Evolutionary conservation across 2,113 vertebrate genomes (phyloP).

Genomic region (Setophaga petechia): DNA sequence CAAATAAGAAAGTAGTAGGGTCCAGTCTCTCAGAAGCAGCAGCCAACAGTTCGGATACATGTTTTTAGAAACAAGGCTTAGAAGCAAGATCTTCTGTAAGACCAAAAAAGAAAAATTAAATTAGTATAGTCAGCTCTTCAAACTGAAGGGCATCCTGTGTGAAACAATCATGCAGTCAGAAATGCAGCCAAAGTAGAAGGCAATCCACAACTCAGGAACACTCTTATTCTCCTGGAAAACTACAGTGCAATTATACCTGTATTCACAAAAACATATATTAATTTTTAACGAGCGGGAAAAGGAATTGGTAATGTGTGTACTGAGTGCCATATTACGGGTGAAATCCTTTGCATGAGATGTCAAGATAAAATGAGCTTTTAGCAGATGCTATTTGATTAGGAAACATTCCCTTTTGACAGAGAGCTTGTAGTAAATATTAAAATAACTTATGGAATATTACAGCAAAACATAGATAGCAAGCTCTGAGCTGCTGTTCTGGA

Average conservation of each 20-base stretch:
- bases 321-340: not conserved
- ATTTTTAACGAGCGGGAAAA: not conserved
- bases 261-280: not conserved
- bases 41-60: not conserved
- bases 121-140: not conserved
- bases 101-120: not conserved
- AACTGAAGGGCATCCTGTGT: not conserved
- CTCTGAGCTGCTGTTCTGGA: not conserved
- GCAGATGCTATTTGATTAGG: not conserved
- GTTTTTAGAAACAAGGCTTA: not conserved
- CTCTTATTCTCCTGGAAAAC: not conserved
- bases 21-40: not conserved
- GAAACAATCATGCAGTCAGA: not conserved
- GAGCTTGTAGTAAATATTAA: not conserved
- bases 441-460: not conserved
- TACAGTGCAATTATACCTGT: not conserved
- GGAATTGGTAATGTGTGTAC: not conserved
- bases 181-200: not conserved
- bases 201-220: not conserved
- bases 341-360: not conserved
- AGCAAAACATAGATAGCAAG: not conserved
- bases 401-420: not conserved
- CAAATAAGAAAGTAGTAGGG: not conserved
- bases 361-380: not conserved
- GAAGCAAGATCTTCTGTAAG: not conserved